Percentiles rank a stretch among this genome's conserved stretches.
Conservation (phyloP, 2,113 vertebrate species). For the Argyrosomus japonicus region DNA sequence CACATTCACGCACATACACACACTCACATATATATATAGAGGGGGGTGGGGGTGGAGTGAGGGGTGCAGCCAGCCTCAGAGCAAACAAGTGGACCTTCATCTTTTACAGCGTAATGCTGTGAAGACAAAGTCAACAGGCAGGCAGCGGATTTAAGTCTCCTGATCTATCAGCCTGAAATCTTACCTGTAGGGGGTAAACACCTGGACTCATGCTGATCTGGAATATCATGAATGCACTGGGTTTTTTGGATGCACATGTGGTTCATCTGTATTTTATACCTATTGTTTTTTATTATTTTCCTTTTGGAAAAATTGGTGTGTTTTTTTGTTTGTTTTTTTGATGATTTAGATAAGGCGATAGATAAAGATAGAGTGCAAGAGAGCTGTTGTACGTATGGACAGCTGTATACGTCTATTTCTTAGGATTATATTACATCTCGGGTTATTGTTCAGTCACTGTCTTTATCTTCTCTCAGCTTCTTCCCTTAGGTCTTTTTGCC, state of each 20-base stretch:
- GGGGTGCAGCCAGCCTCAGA: slow-evolving; percentile 2
- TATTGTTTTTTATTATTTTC: neutral
- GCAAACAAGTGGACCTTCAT: slow-evolving; percentile 44
- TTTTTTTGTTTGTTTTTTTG: too few relatives aligned
- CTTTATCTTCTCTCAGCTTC: too few relatives aligned
- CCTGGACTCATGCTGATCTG: slow-evolving; percentile 30
- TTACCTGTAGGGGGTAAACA: neutral
- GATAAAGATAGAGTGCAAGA: too few relatives aligned
- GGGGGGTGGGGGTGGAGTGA: slow-evolving; percentile 12
- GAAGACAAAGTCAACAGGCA: slow-evolving; percentile 45
- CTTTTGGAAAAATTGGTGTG: too few relatives aligned
- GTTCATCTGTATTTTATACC: neutral
- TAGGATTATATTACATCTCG: too few relatives aligned
- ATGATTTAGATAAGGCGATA: too few relatives aligned
- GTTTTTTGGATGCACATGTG: too few relatives aligned
- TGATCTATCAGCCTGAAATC: neutral
- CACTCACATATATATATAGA: neutral
- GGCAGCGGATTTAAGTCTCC: slow-evolving; percentile 14
- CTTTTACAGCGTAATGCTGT: slow-evolving; percentile 21
- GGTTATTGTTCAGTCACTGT: too few relatives aligned
- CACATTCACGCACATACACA: neutral
- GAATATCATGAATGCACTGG: neutral
- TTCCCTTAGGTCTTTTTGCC: too few relatives aligned
- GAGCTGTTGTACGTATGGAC: too few relatives aligned
- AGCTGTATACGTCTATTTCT: too few relatives aligned